Evolutionary conservation across 2,113 vertebrate genomes (phyloP).

Genomic region (Gobius niger): DNA sequence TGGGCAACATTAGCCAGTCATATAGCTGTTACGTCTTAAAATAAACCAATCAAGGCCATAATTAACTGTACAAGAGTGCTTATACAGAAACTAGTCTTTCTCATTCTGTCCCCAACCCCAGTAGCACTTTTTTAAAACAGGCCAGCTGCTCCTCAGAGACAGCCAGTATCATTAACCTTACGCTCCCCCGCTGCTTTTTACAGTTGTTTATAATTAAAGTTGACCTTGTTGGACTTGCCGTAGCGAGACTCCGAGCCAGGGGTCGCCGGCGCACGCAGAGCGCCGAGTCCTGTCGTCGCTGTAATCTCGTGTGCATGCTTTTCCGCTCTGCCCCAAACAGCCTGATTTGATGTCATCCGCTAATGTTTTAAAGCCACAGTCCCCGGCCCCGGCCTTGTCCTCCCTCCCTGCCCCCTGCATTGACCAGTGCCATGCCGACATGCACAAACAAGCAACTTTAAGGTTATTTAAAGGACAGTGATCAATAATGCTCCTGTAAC

Average conservation of each 20-base stretch:
- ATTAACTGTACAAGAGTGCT: too few species aligned
- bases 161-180: slow-evolving; percentile 4
- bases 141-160: neutral
- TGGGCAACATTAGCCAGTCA: too few species aligned
- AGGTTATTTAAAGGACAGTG: slow-evolving; percentile 81
- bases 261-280: slow-evolving; percentile 6
- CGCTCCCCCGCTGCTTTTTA: neutral
- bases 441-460: slow-evolving; percentile 76
- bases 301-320: slow-evolving; percentile 24
- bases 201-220: slow-evolving; percentile 1
- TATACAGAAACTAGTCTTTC: neutral
- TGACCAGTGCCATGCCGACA: slow-evolving; percentile 66
- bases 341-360: slow-evolving; percentile 27
- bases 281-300: slow-evolving; percentile 18
- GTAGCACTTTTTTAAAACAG: neutral
- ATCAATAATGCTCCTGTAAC: slow-evolving; percentile 80
- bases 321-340: slow-evolving; percentile 6
- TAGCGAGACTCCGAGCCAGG: slow-evolving; percentile 9
- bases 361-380: slow-evolving; percentile 34
- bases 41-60: too few species aligned
- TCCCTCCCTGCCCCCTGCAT: slow-evolving; percentile 56
- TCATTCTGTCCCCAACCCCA: neutral
- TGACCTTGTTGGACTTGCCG: slow-evolving; percentile 20
- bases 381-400: slow-evolving; percentile 29
- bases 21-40: too few species aligned